Conservation (phyloP, 2,797 vertebrate genomes). For the Prionace glauca region DNA sequence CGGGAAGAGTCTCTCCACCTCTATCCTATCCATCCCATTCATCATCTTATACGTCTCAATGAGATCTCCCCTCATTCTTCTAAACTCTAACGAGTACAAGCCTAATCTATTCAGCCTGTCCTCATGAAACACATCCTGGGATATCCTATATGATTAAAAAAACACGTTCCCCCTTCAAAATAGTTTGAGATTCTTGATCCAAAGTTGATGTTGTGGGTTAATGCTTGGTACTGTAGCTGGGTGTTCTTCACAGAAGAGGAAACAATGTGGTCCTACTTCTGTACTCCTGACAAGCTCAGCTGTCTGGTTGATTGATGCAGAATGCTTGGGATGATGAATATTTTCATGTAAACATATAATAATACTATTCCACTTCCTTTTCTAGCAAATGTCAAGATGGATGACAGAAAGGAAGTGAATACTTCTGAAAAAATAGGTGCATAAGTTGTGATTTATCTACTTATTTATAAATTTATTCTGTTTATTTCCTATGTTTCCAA, state of each 20-base stretch:
- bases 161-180: neutral
- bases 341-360: neutral
- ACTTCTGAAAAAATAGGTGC: neutral
- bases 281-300: neutral
- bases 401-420: neutral
- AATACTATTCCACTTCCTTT: neutral
- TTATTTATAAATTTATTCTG: neutral
- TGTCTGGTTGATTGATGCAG: neutral
- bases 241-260: neutral
- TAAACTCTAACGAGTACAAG: too few species aligned
- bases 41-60: too few species aligned
- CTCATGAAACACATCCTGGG: neutral
- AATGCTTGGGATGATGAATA: neutral
- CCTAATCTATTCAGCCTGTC: too few species aligned
- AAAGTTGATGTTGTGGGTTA: neutral
- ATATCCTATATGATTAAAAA: neutral
- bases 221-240: neutral
- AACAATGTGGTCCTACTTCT: neutral
- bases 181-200: neutral
- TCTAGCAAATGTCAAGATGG: slow-evolving; percentile 15
- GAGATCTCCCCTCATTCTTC: too few species aligned
- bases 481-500: neutral
- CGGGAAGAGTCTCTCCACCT: too few species aligned
- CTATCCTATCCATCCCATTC: too few species aligned
- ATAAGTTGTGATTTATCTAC: neutral